phyloP scores from a whole-genome alignment of 2,888 invertebrate species.

The Dicranocentrus wangi region DNA sequence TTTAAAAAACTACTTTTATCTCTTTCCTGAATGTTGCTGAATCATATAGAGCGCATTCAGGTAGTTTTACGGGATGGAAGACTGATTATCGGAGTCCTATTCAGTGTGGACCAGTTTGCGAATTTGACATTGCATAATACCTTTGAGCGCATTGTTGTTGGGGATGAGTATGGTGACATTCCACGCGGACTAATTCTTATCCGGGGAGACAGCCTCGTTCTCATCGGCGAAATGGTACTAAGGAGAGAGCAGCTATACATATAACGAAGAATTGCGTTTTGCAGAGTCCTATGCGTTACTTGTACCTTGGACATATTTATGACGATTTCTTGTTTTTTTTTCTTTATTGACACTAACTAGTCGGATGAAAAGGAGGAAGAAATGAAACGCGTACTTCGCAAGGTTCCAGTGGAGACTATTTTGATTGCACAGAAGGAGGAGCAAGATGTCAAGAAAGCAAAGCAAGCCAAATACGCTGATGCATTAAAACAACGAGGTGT shows the following conservation, averaged over 20 bases:
- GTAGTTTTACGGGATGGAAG: conserved; percentile 96
- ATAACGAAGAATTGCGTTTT: background rate
- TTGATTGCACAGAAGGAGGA: conserved; percentile 10
- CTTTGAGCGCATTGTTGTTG: conserved; percentile 97
- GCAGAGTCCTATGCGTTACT: too few relatives aligned
- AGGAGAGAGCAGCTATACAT: background rate
- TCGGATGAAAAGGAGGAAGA: conserved; percentile 18
- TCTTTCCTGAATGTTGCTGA: too few relatives aligned
- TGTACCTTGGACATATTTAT: too few relatives aligned
- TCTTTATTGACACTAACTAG: too few relatives aligned
- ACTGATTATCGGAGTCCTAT: conserved; percentile 93
- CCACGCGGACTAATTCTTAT: conserved; percentile 96
- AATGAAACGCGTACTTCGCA: conserved; percentile 9
- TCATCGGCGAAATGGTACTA: conserved; percentile 97
- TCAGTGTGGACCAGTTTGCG: conserved; percentile 98
- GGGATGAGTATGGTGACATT: conserved; percentile 96
- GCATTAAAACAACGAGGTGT: conserved; percentile 36
- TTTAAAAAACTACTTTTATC: too few relatives aligned
- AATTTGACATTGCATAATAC: conserved; percentile 95
- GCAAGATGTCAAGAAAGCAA: background rate
- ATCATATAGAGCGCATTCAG: conserved; percentile 82
- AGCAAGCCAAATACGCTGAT: conserved; percentile 17
- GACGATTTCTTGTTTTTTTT: too few relatives aligned
- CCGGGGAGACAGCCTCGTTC: conserved; percentile 97
- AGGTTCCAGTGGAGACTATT: conserved; percentile 29